A percentile compares a stretch with the other conserved stretches of the same genome.
Evolutionary conservation across 2,888 invertebrate genomes (phyloP).

Genomic region (Meiosimyza decipiens): DNA sequence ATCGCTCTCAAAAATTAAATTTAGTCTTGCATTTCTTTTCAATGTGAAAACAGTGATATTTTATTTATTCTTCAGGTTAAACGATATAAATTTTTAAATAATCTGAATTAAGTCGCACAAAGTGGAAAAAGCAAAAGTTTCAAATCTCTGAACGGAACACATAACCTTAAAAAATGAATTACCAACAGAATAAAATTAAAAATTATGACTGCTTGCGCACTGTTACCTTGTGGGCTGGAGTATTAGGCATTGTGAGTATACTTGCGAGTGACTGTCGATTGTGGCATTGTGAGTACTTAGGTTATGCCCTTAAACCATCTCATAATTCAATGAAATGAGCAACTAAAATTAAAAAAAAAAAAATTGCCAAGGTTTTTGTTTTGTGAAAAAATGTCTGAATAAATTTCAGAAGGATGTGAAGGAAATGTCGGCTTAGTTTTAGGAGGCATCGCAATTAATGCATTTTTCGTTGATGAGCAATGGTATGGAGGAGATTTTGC

Average conservation of each 20-base stretch:
- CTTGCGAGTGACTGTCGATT: too few relatives aligned
- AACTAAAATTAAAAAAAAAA: too few relatives aligned
- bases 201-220: slow-evolving; percentile 40
- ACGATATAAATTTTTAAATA: not conserved
- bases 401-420: too few relatives aligned
- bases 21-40: not conserved
- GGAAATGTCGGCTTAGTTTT: too few relatives aligned
- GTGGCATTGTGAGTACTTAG: too few relatives aligned
- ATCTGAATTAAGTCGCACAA: not conserved
- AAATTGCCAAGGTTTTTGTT: too few relatives aligned
- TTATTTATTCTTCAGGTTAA: not conserved
- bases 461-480: too few relatives aligned
- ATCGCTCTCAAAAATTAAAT: not conserved
- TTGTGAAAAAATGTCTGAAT: too few relatives aligned
- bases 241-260: slow-evolving; percentile 46
- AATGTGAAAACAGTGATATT: not conserved
- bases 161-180: slow-evolving; percentile 10
- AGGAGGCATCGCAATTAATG: too few relatives aligned
- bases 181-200: slow-evolving; percentile 23
- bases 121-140: not conserved
- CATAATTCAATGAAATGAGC: too few relatives aligned
- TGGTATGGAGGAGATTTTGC: too few relatives aligned
- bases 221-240: slow-evolving; percentile 43
- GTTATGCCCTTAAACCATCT: too few relatives aligned
- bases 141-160: not conserved